phyloP scores from a whole-genome alignment of 2,888 invertebrate genomes.

The Nemotelus pantherinus region DNA sequence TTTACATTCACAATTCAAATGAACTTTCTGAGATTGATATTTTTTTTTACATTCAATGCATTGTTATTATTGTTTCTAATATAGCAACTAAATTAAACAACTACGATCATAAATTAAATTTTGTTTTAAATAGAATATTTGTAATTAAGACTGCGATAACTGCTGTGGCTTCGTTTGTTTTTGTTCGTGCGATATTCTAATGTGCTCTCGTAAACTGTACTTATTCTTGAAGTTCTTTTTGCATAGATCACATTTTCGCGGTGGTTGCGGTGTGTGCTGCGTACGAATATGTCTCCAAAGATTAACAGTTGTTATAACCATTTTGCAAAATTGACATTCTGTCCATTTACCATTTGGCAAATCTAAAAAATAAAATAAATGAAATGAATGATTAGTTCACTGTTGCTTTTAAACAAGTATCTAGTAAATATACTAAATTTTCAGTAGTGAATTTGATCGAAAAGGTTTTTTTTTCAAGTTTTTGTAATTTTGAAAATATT shows the following conservation, averaged over 20 bases:
- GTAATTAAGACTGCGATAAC: background rate
- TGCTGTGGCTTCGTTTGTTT: slow-evolving; percentile 54
- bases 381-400: slow-evolving; percentile 40
- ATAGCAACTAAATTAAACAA: no score
- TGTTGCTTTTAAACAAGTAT: slow-evolving; percentile 5
- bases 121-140: no score
- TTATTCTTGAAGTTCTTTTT: slow-evolving; percentile 66
- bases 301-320: slow-evolving; percentile 66
- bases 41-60: no score
- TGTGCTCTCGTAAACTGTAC: slow-evolving; percentile 65
- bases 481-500: slow-evolving; percentile 52
- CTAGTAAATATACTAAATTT: background rate
- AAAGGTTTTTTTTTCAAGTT: background rate
- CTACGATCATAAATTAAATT: no score
- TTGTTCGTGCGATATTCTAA: slow-evolving; percentile 65
- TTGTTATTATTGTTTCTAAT: no score
- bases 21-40: no score
- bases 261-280: slow-evolving; percentile 65
- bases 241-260: slow-evolving; percentile 64
- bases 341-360: slow-evolving; percentile 66
- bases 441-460: background rate
- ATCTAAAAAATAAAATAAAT: slow-evolving; percentile 62
- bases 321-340: slow-evolving; percentile 66
- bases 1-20: no score
- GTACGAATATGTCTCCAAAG: slow-evolving; percentile 67